Evolutionary conservation across 2,888 invertebrate species (phyloP).

Genomic region (Chaetoderma sp.): DNA sequence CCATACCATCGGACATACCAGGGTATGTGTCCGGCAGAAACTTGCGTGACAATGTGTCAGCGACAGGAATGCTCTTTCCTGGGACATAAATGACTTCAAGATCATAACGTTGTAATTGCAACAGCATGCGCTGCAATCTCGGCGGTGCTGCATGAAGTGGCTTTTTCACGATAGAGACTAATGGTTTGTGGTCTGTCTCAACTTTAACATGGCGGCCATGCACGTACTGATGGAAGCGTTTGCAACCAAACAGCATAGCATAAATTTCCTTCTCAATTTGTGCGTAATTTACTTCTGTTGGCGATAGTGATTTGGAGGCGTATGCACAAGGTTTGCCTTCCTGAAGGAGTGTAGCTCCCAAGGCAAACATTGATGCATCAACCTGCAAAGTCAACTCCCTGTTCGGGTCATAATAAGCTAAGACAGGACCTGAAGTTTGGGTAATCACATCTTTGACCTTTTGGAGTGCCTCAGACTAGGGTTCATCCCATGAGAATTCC

Average conservation of each 20-base stretch:
- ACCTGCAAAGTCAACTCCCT: too few relatives aligned
- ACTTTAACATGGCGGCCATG: constrained; percentile 19
- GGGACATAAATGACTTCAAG: constrained; percentile 15
- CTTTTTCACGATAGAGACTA: constrained; percentile 28
- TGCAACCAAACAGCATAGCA: constrained; percentile 9
- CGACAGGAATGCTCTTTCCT: constrained; percentile 25
- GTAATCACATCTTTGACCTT: too few relatives aligned
- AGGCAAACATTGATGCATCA: constrained; percentile 21
- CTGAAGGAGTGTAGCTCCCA: constrained; percentile 28
- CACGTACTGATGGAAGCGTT: constrained; percentile 14
- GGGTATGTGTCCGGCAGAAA: constrained; percentile 23
- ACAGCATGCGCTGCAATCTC: constrained; percentile 29
- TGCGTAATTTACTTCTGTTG: constrained; percentile 20
- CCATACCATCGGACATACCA: constrained; percentile 17
- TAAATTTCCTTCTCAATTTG: constrained; percentile 27
- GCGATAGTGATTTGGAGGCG: constrained; percentile 21
- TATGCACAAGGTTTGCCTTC: constrained; percentile 23
- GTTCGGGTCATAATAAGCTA: too few relatives aligned
- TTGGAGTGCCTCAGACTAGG: too few relatives aligned
- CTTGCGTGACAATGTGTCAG: constrained; percentile 33
- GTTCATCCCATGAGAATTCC: too few relatives aligned
- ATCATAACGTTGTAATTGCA: constrained; percentile 26
- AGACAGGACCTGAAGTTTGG: too few relatives aligned
- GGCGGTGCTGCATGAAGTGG: constrained; percentile 6
- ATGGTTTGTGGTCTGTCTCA: constrained; percentile 28